A percentile compares a stretch with the other conserved stretches of the same genome.
These are phyloP conservation scores for Drosophila rubida DNA, from an alignment of 2,888 invertebrate genomes.

Conservation along the genomic window DNA sequence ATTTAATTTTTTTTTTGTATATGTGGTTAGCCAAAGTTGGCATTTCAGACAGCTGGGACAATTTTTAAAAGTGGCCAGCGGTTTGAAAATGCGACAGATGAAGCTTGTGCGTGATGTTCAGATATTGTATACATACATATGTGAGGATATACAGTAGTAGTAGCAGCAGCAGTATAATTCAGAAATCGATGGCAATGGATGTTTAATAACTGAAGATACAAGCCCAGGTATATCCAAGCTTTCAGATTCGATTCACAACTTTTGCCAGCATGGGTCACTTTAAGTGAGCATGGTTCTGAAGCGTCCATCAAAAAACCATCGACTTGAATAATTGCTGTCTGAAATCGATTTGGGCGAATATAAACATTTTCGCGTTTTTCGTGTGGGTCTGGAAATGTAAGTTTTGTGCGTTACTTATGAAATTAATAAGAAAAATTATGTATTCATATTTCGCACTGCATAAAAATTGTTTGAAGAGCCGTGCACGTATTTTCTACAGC, in stretches of 20 bases:
- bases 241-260: background rate
- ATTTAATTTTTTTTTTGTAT: slow-evolving; percentile 2
- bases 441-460: background rate
- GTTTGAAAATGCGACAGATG: slow-evolving; percentile 16
- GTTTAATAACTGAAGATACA: background rate
- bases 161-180: background rate
- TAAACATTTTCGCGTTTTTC: background rate
- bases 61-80: slow-evolving; percentile 12
- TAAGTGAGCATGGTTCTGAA: background rate
- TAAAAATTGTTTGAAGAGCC: background rate
- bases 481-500: background rate
- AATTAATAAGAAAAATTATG: background rate
- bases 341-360: background rate
- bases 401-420: too few species aligned
- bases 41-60: slow-evolving; percentile 29
- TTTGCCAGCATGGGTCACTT: background rate
- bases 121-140: background rate
- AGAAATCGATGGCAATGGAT: background rate
- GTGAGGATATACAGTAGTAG: background rate
- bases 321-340: background rate
- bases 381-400: background rate
- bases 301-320: background rate
- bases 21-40: slow-evolving; percentile 31
- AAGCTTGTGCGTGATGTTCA: slow-evolving; percentile 5
- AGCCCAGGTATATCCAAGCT: background rate